These are phyloP conservation scores for Peromyscus californicus DNA, from an alignment of 2,113 vertebrate species.

Conservation along the genomic window DNA sequence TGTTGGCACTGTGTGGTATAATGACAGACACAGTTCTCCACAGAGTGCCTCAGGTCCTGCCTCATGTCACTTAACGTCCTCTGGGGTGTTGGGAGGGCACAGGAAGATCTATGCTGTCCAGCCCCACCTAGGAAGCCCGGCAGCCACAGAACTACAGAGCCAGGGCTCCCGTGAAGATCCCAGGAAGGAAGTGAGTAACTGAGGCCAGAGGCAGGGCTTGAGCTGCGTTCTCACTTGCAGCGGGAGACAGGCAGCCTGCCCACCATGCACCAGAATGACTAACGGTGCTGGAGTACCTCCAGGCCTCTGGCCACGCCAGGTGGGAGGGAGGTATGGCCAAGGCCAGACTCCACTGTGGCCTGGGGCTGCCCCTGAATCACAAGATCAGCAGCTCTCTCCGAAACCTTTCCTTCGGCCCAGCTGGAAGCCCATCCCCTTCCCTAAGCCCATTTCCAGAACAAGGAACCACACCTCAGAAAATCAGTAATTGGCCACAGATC, in stretches of 20 bases:
- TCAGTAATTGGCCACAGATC: background rate
- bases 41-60: accelerated
- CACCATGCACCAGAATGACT: background rate
- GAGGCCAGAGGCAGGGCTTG: background rate
- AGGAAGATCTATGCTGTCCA: background rate
- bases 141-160: background rate
- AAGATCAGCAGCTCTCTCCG: background rate
- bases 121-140: background rate
- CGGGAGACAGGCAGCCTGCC: background rate
- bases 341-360: background rate
- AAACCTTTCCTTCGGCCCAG: background rate
- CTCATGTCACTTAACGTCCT: background rate
- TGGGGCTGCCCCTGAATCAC: conserved; percentile 3
- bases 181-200: conserved; percentile 13
- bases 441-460: background rate
- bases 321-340: conserved; percentile 33
- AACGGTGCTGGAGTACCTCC: background rate
- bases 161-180: accelerated
- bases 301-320: conserved; percentile 41
- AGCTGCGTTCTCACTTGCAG: conserved; percentile 3
- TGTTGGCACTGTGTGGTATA: background rate
- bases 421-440: background rate
- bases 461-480: background rate
- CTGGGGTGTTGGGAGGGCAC: background rate
- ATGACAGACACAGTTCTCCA: background rate